Percentiles rank a stretch among this genome's conserved stretches.
Conservation (phyloP, 2,888 invertebrate species). For the Coelopa pilipes region DNA sequence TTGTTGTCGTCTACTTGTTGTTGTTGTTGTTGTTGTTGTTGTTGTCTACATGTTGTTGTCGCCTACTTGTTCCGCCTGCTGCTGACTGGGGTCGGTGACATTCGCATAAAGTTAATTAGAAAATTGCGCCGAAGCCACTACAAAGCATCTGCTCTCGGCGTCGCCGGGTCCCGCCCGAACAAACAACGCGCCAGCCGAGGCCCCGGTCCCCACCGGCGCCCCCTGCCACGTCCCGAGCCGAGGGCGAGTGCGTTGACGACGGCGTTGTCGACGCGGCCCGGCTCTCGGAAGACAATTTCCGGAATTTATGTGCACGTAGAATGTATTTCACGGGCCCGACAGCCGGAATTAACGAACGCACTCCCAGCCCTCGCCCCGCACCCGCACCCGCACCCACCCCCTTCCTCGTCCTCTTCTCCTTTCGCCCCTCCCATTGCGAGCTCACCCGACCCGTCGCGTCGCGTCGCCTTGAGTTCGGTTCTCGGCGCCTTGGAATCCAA, state of each 20-base stretch:
- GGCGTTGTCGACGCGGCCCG: background rate
- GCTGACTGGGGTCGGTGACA: slow-evolving; percentile 25
- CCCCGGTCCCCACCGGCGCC: background rate
- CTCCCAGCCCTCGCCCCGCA: no score
- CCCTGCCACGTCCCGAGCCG: background rate
- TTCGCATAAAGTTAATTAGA: slow-evolving; percentile 36
- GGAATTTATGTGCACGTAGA: slow-evolving; percentile 30
- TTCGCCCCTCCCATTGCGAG: no score
- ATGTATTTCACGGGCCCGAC: slow-evolving; percentile 7
- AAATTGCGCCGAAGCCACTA: slow-evolving; percentile 21
- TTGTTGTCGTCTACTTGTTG: no score
- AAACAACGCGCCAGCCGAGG: slow-evolving; percentile 5
- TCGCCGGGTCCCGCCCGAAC: background rate
- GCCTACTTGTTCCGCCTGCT: no score
- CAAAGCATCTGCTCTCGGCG: slow-evolving; percentile 1
- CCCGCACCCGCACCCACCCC: no score
- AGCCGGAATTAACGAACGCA: slow-evolving; percentile 20
- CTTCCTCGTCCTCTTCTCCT: no score
- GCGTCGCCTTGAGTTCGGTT: background rate
- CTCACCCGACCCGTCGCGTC: background rate
- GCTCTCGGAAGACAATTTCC: slow-evolving; percentile 26
- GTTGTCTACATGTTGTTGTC: no score
- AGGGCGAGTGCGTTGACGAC: background rate
- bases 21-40: no score
- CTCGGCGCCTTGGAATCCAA: background rate